phyloP scores from a whole-genome alignment of 2,797 vertebrate genomes.

The Enteromius argenteus region DNA sequence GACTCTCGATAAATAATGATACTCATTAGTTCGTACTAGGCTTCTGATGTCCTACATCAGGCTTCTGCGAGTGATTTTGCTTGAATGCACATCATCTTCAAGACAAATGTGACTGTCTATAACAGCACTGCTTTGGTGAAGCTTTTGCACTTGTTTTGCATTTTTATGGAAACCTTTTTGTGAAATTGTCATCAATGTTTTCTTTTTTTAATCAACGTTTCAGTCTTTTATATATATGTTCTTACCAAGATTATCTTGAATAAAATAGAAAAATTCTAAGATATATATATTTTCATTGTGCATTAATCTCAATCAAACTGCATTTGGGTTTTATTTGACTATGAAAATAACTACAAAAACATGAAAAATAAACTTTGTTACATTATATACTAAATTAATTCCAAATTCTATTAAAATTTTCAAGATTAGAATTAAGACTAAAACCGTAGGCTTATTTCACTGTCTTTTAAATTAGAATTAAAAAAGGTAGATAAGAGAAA shows the following conservation, averaged over 20 bases:
- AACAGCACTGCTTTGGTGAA: neutral
- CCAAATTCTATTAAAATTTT: neutral
- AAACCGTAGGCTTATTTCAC: neutral
- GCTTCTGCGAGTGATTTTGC: slow-evolving; percentile 2
- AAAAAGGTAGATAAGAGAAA: neutral
- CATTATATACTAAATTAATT: too few species aligned
- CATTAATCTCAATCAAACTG: too few species aligned
- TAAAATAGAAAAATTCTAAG: too few species aligned
- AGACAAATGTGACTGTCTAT: neutral
- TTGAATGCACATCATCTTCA: slow-evolving; percentile 11
- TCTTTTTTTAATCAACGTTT: too few species aligned
- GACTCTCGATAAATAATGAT: neutral
- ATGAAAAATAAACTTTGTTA: too few species aligned
- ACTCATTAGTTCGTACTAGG: neutral
- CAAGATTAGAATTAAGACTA: neutral
- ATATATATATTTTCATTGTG: too few species aligned
- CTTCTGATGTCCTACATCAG: slow-evolving; percentile 22
- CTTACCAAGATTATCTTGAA: too few species aligned
- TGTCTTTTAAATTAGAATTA: neutral
- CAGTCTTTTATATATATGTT: too few species aligned
- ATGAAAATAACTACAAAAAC: too few species aligned
- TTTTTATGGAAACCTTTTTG: neutral
- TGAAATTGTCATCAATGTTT: neutral
- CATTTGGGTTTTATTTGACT: too few species aligned
- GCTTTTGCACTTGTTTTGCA: neutral